Conservation (phyloP, 2,113 vertebrate genomes). For the Promerops cafer region DNA sequence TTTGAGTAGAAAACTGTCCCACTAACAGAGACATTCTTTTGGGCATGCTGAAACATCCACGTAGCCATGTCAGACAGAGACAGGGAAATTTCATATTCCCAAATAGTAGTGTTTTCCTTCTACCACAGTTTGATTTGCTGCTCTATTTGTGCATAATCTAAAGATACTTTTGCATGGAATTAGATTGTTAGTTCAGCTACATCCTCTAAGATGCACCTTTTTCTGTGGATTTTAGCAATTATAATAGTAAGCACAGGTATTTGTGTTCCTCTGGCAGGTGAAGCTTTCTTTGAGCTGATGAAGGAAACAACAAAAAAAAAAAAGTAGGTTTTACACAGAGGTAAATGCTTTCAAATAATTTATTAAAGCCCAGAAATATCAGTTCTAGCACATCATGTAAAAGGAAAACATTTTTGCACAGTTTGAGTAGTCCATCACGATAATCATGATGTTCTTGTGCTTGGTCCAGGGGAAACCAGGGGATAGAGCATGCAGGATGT, state of each 20-base stretch:
- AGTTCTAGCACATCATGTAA: neutral
- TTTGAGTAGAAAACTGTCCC: slow-evolving; percentile 20
- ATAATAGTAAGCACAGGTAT: neutral
- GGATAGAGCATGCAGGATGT: neutral
- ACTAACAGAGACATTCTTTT: neutral
- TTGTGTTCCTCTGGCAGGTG: neutral
- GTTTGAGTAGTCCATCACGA: neutral
- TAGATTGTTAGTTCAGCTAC: neutral
- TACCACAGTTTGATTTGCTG: neutral
- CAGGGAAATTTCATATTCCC: neutral
- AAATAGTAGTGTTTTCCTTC: neutral
- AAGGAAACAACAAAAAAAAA: neutral
- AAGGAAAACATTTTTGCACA: neutral
- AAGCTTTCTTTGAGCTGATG: neutral
- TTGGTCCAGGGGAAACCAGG: neutral
- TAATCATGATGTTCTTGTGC: neutral
- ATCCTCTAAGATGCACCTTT: neutral
- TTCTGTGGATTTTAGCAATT: neutral
- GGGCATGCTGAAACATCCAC: neutral
- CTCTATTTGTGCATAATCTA: neutral
- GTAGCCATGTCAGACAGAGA: neutral
- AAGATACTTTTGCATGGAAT: neutral
- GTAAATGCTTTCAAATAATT: neutral
- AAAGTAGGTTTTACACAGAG: neutral
- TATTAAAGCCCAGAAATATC: neutral